Evolutionary conservation across 2,797 vertebrate genomes (phyloP).

Genomic region (Coracias cyanogaster): DNA sequence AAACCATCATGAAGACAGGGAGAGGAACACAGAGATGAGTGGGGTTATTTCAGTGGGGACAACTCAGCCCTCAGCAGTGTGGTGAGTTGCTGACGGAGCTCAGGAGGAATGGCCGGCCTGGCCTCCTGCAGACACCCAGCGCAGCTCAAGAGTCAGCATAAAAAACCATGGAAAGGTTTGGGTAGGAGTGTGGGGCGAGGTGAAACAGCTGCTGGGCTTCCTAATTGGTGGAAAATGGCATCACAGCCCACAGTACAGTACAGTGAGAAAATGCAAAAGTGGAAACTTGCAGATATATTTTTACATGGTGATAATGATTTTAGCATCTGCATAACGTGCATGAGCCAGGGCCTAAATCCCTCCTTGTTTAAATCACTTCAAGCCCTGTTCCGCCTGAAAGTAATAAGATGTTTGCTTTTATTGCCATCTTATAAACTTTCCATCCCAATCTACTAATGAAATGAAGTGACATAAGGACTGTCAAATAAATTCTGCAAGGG

Average conservation of each 20-base stretch:
- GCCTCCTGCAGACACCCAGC: background rate
- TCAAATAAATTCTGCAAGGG: conserved; percentile 35
- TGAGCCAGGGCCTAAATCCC: conserved; percentile 34
- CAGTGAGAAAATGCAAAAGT: conserved; percentile 23
- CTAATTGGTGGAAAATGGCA: conserved; percentile 22
- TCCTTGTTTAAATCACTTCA: background rate
- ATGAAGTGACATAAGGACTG: conserved; percentile 20
- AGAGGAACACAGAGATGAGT: background rate
- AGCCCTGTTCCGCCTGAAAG: conserved; percentile 33
- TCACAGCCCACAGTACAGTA: background rate
- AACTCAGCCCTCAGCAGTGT: background rate
- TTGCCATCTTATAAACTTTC: conserved; percentile 63
- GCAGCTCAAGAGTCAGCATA: background rate
- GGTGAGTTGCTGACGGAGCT: background rate
- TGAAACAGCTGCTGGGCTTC: conserved; percentile 21
- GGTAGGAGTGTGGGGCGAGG: background rate
- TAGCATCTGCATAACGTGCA: conserved; percentile 42
- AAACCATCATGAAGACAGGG: background rate
- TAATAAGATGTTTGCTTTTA: conserved; percentile 60
- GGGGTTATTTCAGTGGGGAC: background rate
- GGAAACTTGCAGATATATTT: conserved; percentile 61
- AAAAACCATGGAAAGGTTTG: background rate
- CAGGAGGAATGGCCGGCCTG: background rate
- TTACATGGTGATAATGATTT: conserved; percentile 54
- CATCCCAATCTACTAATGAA: conserved; percentile 47